phyloP scores from a whole-genome alignment of 1,140 invertebrate species.

The Zaprionus lachaisei region DNA sequence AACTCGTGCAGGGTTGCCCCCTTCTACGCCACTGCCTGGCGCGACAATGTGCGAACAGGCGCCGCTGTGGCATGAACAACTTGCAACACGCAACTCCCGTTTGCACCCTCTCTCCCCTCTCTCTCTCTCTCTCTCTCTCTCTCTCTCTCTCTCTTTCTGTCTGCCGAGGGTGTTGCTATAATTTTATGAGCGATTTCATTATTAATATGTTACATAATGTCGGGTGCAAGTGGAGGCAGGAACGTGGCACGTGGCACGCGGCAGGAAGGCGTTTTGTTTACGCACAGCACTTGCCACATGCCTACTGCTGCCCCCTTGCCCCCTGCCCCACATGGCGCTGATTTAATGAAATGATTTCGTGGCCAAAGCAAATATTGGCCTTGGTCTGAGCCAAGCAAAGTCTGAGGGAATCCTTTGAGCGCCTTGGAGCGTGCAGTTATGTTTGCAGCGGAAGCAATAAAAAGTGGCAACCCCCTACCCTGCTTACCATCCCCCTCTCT shows the following conservation, averaged over 20 bases:
- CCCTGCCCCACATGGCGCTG: neutral
- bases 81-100: conserved; percentile 44
- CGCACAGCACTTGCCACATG: conserved; percentile 51
- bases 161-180: conserved; percentile 68
- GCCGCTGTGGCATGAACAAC: conserved; percentile 35
- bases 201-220: conserved; percentile 76
- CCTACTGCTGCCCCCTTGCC: neutral
- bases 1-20: conserved; percentile 63
- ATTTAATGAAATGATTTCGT: conserved; percentile 79
- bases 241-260: conserved; percentile 53
- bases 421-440: conserved; percentile 31
- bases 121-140: neutral
- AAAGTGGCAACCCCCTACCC: conserved; percentile 19
- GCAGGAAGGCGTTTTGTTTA: conserved; percentile 84
- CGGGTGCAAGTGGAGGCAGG: conserved; percentile 26
- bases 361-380: conserved; percentile 73
- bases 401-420: conserved; percentile 17
- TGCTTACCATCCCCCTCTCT: neutral
- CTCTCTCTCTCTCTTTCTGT: neutral
- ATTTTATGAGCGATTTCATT: conserved; percentile 81
- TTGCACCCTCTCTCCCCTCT: conserved; percentile 7
- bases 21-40: conserved; percentile 5
- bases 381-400: neutral
- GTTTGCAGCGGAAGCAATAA: conserved; percentile 66
- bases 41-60: conserved; percentile 69